Conservation (phyloP, 2,888 invertebrate species). For the Smittia sp. region DNA sequence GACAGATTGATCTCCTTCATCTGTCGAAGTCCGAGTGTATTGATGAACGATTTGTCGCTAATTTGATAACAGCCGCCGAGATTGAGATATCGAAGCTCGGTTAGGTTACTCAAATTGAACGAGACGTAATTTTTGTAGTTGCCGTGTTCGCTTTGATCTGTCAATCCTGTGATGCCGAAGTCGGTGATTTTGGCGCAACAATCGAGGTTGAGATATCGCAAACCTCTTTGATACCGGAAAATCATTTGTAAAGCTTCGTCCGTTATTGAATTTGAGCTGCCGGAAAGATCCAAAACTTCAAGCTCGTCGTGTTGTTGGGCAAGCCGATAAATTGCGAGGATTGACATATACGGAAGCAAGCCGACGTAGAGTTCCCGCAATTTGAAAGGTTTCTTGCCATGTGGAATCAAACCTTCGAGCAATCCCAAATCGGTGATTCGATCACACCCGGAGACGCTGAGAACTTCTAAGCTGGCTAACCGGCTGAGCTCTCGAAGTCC, state of each 20-base stretch:
- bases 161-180: slow-evolving; percentile 5
- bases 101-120: slow-evolving; percentile 18
- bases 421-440: slow-evolving; percentile 35
- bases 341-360: slow-evolving; percentile 34
- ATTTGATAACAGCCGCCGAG: slow-evolving; percentile 37
- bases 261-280: slow-evolving; percentile 38
- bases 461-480: slow-evolving; percentile 14
- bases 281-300: slow-evolving; percentile 32
- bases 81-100: slow-evolving; percentile 32
- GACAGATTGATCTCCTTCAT: slow-evolving; percentile 34
- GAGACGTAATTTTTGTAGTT: background rate
- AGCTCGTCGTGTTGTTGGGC: slow-evolving; percentile 35
- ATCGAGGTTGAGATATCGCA: slow-evolving; percentile 31
- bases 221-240: slow-evolving; percentile 26
- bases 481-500: slow-evolving; percentile 17
- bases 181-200: slow-evolving; percentile 40
- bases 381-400: slow-evolving; percentile 28
- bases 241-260: slow-evolving; percentile 39
- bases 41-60: slow-evolving; percentile 27
- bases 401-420: slow-evolving; percentile 32
- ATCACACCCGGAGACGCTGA: slow-evolving; percentile 23
- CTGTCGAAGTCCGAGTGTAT: slow-evolving; percentile 18
- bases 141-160: slow-evolving; percentile 5
- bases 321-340: slow-evolving; percentile 20
- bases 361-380: slow-evolving; percentile 28